Evolutionary conservation across 2,113 vertebrate species (phyloP).

Genomic region (Murina feae): DNA sequence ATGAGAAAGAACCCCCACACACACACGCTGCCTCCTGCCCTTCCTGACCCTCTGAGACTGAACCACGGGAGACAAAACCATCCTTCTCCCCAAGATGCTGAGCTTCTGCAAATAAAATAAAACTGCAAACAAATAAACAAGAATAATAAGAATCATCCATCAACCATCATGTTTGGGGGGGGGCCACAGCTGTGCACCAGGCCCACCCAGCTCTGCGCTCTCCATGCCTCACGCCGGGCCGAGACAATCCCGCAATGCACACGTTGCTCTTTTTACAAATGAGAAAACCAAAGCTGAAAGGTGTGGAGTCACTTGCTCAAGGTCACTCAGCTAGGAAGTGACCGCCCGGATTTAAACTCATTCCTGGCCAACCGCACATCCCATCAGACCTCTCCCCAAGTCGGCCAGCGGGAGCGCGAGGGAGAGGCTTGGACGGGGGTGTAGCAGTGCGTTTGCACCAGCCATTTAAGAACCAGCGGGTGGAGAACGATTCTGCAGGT

Average conservation of each 20-base stretch:
- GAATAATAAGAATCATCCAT: background rate
- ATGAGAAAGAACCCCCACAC: background rate
- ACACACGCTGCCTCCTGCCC: background rate
- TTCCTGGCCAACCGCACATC: background rate
- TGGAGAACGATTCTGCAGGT: background rate
- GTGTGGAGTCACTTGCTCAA: background rate
- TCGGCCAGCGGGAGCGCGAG: background rate
- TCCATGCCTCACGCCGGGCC: accelerated
- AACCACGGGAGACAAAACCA: background rate
- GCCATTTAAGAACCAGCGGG: background rate
- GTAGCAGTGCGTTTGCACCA: background rate
- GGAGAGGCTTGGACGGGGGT: background rate
- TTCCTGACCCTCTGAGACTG: background rate
- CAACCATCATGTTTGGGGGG: background rate
- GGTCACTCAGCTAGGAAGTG: background rate
- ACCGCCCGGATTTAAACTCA: background rate
- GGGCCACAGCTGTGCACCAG: accelerated
- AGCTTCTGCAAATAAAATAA: background rate
- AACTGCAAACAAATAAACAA: constrained; percentile 34
- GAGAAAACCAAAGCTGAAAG: constrained; percentile 3
- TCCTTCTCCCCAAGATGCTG: background rate
- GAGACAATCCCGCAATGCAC: background rate
- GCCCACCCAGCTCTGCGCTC: background rate
- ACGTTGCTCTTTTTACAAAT: background rate
- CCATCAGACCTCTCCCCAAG: background rate